phyloP scores from a whole-genome alignment of 92 coral and sea anemone species.

The Muricea muricata region DNA sequence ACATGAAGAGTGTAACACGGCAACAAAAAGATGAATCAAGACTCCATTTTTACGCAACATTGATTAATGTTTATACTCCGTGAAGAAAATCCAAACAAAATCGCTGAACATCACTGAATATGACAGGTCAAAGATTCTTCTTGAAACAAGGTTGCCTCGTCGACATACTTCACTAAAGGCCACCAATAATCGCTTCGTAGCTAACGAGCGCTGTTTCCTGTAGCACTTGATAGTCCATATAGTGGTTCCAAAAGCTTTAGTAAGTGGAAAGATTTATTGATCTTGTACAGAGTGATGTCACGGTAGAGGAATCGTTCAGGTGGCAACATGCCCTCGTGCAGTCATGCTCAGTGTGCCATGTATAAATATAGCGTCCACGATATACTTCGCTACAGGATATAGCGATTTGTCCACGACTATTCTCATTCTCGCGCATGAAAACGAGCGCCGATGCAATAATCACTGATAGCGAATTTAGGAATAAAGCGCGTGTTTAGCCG shows the following conservation, averaged over 20 bases:
- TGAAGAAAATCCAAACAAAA: slow-evolving; percentile 26
- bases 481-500: too few species aligned
- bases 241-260: not conserved
- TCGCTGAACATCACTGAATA: slow-evolving; percentile 30
- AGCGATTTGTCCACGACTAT: too few species aligned
- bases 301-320: slow-evolving; percentile 26
- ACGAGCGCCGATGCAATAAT: too few species aligned
- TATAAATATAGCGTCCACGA: not conserved
- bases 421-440: too few species aligned
- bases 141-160: not conserved
- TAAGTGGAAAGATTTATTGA: not conserved
- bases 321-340: slow-evolving; percentile 4
- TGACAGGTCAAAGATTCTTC: not conserved
- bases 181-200: not conserved
- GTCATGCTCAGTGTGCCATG: slow-evolving; percentile 13
- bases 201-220: not conserved
- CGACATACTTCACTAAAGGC: not conserved
- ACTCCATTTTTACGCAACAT: slow-evolving; percentile 34
- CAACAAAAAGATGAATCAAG: not conserved
- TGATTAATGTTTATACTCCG: slow-evolving; percentile 32
- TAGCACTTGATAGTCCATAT: not conserved
- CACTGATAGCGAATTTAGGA: too few species aligned
- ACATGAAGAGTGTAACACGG: not conserved
- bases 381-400: too few species aligned
- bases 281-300: slow-evolving; percentile 41